Percentiles rank a stretch among this genome's conserved stretches.
Evolutionary conservation across 2,888 invertebrate species (phyloP).

Genomic region (Cylloceria caligata): DNA sequence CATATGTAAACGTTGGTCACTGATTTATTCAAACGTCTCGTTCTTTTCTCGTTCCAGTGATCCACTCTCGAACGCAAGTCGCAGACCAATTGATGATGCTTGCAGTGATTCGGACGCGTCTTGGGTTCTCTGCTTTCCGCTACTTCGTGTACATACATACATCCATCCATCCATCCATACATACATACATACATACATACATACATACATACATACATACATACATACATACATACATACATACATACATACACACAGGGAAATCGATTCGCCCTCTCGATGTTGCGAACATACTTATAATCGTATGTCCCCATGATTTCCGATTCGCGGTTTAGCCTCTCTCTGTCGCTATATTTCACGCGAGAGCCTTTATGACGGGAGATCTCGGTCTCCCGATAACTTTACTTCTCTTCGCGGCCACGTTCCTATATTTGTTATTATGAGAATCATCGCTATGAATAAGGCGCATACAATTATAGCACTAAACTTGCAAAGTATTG

Average conservation of each 20-base stretch:
- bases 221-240: neutral
- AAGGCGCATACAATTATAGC: conserved; percentile 75
- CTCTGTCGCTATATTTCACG: conserved; percentile 33
- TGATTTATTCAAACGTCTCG: conserved; percentile 37
- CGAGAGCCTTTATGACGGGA: conserved; percentile 49
- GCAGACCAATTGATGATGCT: conserved; percentile 28
- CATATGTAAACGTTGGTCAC: too few relatives aligned
- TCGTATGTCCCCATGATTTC: conserved; percentile 53
- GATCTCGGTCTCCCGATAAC: conserved; percentile 71
- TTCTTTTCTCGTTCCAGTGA: conserved; percentile 22
- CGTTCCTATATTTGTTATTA: conserved; percentile 78
- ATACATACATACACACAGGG: neutral
- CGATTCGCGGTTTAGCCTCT: conserved; percentile 51
- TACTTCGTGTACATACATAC: too few relatives aligned
- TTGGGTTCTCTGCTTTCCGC: neutral
- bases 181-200: neutral
- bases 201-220: neutral
- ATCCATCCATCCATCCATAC: neutral
- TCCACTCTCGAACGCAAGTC: conserved; percentile 30
- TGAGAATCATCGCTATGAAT: conserved; percentile 82
- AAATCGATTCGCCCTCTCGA: conserved; percentile 60
- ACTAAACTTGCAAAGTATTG: conserved; percentile 74
- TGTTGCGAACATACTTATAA: conserved; percentile 61
- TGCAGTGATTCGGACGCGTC: conserved; percentile 31
- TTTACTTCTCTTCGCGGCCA: conserved; percentile 2